These are phyloP conservation scores for Tarsius wallacei DNA, from an alignment of 2,797 vertebrate genomes.

Conservation along the genomic window DNA sequence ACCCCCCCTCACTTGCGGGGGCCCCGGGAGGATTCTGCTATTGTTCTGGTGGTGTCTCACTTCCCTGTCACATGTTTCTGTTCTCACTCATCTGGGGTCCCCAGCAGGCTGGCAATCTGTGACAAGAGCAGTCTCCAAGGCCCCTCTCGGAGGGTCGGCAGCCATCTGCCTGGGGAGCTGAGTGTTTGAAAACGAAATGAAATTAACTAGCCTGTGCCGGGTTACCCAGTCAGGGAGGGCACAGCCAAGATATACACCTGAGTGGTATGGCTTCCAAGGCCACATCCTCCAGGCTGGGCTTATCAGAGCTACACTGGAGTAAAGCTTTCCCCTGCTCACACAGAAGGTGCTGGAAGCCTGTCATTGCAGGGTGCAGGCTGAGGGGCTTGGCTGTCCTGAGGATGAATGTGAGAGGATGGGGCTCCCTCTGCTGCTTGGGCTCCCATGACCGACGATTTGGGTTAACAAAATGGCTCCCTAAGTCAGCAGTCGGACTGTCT, in stretches of 20 bases:
- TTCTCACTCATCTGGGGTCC: neutral
- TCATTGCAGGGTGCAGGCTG: accelerated
- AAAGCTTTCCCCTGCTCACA: neutral
- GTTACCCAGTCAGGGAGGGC: neutral
- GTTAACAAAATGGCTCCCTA: neutral
- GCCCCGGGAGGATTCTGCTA: neutral
- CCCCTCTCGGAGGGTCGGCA: neutral
- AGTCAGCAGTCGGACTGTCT: neutral
- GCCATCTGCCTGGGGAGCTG: neutral
- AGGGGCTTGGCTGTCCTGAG: neutral
- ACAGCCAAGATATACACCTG: neutral
- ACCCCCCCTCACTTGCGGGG: neutral
- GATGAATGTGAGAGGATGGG: no score
- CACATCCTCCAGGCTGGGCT: neutral
- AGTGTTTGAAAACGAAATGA: neutral
- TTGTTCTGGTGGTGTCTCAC: accelerated
- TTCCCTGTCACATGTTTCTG: neutral
- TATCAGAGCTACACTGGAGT: neutral
- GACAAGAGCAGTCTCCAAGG: neutral
- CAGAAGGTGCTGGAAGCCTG: neutral
- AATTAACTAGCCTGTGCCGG: neutral
- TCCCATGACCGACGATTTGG: accelerated
- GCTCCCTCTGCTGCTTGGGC: neutral
- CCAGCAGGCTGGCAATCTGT: neutral
- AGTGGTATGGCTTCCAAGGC: neutral